These are phyloP conservation scores for Poecile atricapillus DNA, from an alignment of 2,113 vertebrate genomes.

Conservation along the genomic window DNA sequence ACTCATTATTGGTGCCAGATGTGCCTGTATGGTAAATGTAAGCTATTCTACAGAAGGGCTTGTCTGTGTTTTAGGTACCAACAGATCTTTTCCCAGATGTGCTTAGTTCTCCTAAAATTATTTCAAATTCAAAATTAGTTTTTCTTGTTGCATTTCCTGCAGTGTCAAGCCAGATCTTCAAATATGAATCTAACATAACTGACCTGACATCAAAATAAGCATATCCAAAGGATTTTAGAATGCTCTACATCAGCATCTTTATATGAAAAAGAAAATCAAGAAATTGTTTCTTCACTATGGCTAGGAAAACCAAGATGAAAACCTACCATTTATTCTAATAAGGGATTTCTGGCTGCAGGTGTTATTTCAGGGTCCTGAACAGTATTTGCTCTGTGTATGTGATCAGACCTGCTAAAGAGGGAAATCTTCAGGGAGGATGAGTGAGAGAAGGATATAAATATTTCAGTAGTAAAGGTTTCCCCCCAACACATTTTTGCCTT, in stretches of 20 bases:
- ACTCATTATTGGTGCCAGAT: background rate
- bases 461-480: background rate
- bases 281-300: background rate
- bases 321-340: conserved; percentile 32
- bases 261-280: conserved; percentile 4
- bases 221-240: conserved; percentile 12
- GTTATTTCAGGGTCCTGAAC: conserved; percentile 38
- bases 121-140: background rate
- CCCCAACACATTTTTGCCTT: background rate
- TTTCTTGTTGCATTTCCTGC: background rate
- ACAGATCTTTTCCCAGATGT: background rate
- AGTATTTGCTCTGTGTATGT: background rate
- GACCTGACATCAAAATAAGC: conserved; percentile 7
- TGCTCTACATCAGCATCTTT: conserved; percentile 1
- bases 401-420: conserved; percentile 15
- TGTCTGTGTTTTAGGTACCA: background rate
- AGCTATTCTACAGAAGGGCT: background rate
- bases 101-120: background rate
- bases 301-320: conserved; percentile 18
- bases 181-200: background rate
- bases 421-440: background rate
- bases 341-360: conserved; percentile 29
- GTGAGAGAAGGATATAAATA: background rate
- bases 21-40: background rate
- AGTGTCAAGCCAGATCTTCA: background rate